Percentiles rank a stretch among this genome's conserved stretches.
These are phyloP conservation scores for Drosophila pallidifrons DNA, from an alignment of 1,140 invertebrate species.

Conservation along the genomic window DNA sequence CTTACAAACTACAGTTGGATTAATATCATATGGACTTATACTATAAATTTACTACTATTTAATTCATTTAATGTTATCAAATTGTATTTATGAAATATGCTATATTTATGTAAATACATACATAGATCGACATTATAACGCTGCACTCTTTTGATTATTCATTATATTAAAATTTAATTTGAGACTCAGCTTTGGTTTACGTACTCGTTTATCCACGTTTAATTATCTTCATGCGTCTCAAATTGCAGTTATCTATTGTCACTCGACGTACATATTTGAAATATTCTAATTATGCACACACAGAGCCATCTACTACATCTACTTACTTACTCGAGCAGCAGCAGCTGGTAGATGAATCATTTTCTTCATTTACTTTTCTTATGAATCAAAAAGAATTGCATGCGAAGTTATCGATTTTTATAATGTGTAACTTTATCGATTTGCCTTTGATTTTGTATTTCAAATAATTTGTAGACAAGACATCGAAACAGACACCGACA, in stretches of 20 bases:
- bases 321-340: constrained; percentile 45
- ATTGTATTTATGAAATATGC: constrained; percentile 55
- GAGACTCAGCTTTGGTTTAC: constrained; percentile 65
- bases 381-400: constrained; percentile 37
- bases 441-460: constrained; percentile 37
- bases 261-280: constrained; percentile 31
- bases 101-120: constrained; percentile 75
- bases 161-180: constrained; percentile 58
- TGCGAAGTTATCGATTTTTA: constrained; percentile 45
- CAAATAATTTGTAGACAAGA: constrained; percentile 63
- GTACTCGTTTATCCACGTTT: constrained; percentile 59
- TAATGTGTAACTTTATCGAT: constrained; percentile 46
- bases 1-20: constrained; percentile 50
- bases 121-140: constrained; percentile 75
- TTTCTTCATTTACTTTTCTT: constrained; percentile 19
- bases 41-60: constrained; percentile 2
- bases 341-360: constrained; percentile 59
- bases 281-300: constrained; percentile 33
- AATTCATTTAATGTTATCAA: constrained; percentile 35
- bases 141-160: constrained; percentile 66
- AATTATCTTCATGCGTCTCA: constrained; percentile 66
- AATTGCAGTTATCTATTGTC: constrained; percentile 36
- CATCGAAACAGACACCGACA: constrained; percentile 53
- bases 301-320: constrained; percentile 40
- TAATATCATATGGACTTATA: constrained; percentile 49